Conservation (phyloP, 2,797 vertebrate genomes). For the Nannoperca obscura region DNA sequence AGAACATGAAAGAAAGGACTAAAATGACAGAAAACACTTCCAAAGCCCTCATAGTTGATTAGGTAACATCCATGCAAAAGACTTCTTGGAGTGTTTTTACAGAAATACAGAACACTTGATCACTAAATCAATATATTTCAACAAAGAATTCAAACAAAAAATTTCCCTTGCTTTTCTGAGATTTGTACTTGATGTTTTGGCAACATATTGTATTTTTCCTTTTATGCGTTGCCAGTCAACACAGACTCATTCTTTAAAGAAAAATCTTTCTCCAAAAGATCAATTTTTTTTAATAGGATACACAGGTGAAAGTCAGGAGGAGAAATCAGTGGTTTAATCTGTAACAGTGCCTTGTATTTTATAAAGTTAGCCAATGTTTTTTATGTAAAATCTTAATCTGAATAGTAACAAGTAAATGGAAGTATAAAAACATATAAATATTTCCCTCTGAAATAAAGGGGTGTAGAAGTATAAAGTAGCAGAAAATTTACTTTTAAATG, state of each 20-base stretch:
- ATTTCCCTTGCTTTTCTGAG: conserved; percentile 4
- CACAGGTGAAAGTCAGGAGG: not conserved
- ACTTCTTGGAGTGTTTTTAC: conserved; percentile 7
- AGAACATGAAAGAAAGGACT: conserved; percentile 49
- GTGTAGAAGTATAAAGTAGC: not conserved
- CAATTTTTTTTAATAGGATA: not conserved
- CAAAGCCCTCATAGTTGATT: conserved; percentile 7
- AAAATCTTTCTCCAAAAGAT: not conserved
- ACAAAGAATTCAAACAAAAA: conserved; percentile 5
- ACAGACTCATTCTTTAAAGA: not conserved
- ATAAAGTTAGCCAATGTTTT: not conserved
- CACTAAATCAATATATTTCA: conserved; percentile 16
- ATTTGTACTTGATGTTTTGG: conserved; percentile 20
- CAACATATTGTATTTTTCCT: conserved; percentile 18
- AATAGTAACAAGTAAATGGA: not conserved
- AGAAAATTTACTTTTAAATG: not conserved
- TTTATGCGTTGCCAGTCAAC: conserved; percentile 11
- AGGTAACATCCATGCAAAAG: conserved; percentile 25
- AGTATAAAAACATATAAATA: not conserved
- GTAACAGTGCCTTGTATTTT: not conserved
- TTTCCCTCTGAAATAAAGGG: not conserved
- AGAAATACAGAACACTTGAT: not conserved
- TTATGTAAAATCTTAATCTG: not conserved
- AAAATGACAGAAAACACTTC: conserved; percentile 42
- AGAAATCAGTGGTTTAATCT: not conserved